Percentiles rank a stretch among this genome's conserved stretches.
These are phyloP conservation scores for Lepus americanus DNA, from an alignment of 2,113 vertebrate genomes.

Conservation along the genomic window DNA sequence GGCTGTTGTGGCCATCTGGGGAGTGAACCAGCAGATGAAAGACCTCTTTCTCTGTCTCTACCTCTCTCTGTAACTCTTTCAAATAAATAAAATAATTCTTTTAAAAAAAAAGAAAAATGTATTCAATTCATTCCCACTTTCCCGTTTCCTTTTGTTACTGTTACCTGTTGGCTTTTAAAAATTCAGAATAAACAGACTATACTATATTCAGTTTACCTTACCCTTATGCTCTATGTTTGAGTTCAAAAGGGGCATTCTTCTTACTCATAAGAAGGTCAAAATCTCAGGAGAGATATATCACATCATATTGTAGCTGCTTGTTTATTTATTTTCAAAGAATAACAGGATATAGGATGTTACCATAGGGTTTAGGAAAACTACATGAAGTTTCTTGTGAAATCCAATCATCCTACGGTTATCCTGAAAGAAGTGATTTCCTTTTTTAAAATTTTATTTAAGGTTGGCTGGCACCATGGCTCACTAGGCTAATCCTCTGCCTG, in stretches of 20 bases:
- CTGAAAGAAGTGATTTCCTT: not conserved
- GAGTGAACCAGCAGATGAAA: too few relatives aligned
- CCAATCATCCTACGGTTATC: not conserved
- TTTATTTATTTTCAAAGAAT: not conserved
- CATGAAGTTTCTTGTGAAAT: not conserved
- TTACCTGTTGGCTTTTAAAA: conserved; percentile 41
- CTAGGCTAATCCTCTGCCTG: too few relatives aligned
- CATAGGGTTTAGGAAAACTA: not conserved
- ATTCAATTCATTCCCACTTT: conserved; percentile 47
- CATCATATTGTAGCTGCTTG: not conserved
- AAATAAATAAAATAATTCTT: too few relatives aligned
- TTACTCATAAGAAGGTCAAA: not conserved
- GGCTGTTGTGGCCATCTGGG: too few relatives aligned
- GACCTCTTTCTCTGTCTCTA: too few relatives aligned
- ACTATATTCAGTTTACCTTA: not conserved
- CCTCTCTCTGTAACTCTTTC: too few relatives aligned
- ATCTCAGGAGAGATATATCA: not conserved
- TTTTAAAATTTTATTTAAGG: too few relatives aligned
- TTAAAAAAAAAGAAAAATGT: too few relatives aligned
- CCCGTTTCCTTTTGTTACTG: conserved; percentile 10
- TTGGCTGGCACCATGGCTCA: too few relatives aligned
- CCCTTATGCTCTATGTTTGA: not conserved
- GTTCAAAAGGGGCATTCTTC: not conserved
- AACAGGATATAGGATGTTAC: not conserved
- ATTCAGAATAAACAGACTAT: conserved; percentile 16